phyloP scores from a whole-genome alignment of 2,888 invertebrate genomes.

The Bombylius discolor region DNA sequence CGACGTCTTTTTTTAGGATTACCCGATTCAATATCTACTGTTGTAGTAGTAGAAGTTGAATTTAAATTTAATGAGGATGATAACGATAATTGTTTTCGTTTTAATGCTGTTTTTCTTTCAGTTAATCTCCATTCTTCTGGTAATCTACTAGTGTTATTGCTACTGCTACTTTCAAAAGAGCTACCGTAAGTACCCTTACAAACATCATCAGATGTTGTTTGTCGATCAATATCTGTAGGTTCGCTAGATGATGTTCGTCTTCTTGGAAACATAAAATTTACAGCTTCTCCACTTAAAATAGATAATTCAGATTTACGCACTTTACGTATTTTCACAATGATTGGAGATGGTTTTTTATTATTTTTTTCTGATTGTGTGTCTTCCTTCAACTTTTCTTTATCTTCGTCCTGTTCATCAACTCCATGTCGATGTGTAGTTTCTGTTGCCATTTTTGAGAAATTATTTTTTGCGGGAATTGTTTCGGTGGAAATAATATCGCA shows the following conservation, averaged over 20 bases:
- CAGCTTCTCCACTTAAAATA: slow-evolving; percentile 69
- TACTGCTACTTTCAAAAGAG: slow-evolving; percentile 18
- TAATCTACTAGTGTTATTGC: background rate
- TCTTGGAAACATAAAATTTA: slow-evolving; percentile 73
- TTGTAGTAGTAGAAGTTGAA: background rate
- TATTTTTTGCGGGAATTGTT: too few species aligned
- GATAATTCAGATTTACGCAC: slow-evolving; percentile 60
- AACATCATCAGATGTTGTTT: slow-evolving; percentile 34
- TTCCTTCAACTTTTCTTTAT: background rate
- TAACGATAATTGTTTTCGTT: background rate
- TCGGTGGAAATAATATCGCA: too few species aligned
- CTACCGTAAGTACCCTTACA: slow-evolving; percentile 19
- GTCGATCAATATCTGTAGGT: slow-evolving; percentile 40
- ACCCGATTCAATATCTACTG: background rate
- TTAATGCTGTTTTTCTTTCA: background rate
- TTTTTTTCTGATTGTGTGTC: background rate
- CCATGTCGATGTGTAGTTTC: background rate
- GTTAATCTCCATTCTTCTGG: slow-evolving; percentile 10
- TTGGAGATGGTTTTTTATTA: slow-evolving; percentile 25
- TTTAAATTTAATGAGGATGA: background rate
- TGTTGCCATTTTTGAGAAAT: background rate
- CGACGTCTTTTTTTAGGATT: background rate
- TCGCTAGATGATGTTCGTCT: slow-evolving; percentile 27
- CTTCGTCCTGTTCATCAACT: background rate
- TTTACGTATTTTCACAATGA: slow-evolving; percentile 63